These are phyloP conservation scores for Chelon auratus DNA, from an alignment of 2,797 vertebrate species.

Conservation along the genomic window DNA sequence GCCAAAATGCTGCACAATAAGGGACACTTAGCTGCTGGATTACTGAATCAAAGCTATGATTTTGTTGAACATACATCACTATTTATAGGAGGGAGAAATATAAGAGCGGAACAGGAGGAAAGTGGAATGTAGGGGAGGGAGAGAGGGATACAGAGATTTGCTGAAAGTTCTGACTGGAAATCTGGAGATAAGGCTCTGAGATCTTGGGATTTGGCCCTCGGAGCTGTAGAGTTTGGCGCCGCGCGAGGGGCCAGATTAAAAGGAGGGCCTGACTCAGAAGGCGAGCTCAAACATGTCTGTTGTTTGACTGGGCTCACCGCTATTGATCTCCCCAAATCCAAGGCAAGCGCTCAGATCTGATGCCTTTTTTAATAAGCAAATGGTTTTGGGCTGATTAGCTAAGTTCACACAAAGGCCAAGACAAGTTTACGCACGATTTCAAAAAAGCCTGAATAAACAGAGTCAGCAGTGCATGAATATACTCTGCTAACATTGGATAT, in stretches of 20 bases:
- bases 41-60: slow-evolving; percentile 10
- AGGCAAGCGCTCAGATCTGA: slow-evolving; percentile 42
- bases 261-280: slow-evolving; percentile 39
- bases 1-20: slow-evolving; percentile 11
- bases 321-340: slow-evolving; percentile 50
- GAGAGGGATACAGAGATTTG: slow-evolving; percentile 48
- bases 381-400: slow-evolving; percentile 46
- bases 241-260: slow-evolving; percentile 58
- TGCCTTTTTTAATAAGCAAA: slow-evolving; percentile 47
- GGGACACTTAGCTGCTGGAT: neutral
- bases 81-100: slow-evolving; percentile 9
- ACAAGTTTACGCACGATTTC: neutral
- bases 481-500: neutral
- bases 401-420: slow-evolving; percentile 25
- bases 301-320: slow-evolving; percentile 63
- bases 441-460: slow-evolving; percentile 1
- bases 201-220: slow-evolving; percentile 61
- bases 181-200: slow-evolving; percentile 61
- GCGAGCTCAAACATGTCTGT: slow-evolving; percentile 56
- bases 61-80: slow-evolving; percentile 16
- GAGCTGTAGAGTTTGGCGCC: slow-evolving; percentile 43
- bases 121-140: neutral
- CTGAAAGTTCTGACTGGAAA: slow-evolving; percentile 59
- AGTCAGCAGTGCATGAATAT: neutral
- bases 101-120: neutral